These are phyloP conservation scores for Conger conger DNA, from an alignment of 2,113 vertebrate genomes.

Conservation along the genomic window DNA sequence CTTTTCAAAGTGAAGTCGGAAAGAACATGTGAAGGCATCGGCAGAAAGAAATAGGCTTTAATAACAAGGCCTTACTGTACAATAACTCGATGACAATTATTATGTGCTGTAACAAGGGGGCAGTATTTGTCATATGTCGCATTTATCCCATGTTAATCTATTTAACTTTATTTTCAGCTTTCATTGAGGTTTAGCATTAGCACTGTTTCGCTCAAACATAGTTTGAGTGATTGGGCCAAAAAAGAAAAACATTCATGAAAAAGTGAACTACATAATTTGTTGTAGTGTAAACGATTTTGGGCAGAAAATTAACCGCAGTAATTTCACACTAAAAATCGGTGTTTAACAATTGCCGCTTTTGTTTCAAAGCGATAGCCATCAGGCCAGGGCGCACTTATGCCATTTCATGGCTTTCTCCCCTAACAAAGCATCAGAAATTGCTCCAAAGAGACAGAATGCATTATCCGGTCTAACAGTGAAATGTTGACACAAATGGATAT, in stretches of 20 bases:
- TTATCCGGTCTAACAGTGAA: not conserved
- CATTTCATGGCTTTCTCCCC: not conserved
- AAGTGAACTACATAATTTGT: too few relatives aligned
- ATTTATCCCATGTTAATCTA: not conserved
- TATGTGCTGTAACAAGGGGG: not conserved
- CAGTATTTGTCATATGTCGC: not conserved
- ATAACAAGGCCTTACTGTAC: not conserved
- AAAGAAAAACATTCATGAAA: too few relatives aligned
- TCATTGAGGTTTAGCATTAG: not conserved
- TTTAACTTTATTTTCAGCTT: not conserved
- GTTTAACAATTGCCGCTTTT: not conserved
- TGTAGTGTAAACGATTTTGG: too few relatives aligned
- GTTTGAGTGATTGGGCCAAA: not conserved
- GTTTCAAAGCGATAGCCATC: slow-evolving; percentile 6
- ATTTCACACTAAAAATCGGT: not conserved
- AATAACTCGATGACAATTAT: not conserved
- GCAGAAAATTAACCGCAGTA: not conserved
- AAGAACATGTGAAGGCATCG: not conserved
- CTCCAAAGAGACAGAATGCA: slow-evolving; percentile 7
- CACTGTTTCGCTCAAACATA: not conserved
- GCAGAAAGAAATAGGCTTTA: not conserved
- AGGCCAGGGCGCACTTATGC: not conserved
- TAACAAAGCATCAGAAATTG: not conserved
- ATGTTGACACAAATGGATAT: not conserved
- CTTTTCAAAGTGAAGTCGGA: not conserved